phyloP scores from a whole-genome alignment of 2,113 vertebrate genomes.

The Bagarius yarrelli region DNA sequence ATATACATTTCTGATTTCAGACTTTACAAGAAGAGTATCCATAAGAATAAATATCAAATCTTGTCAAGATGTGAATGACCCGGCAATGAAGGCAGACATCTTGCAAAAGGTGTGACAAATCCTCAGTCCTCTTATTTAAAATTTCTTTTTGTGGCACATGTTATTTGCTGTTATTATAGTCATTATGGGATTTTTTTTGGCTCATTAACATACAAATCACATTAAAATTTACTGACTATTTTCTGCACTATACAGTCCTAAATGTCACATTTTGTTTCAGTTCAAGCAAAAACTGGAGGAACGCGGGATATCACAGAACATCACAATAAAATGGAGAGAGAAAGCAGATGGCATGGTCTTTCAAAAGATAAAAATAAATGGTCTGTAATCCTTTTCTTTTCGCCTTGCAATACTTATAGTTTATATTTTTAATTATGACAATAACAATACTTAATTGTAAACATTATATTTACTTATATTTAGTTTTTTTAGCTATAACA shows the following conservation, averaged over 20 bases:
- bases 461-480: too few relatives aligned
- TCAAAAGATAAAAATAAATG: neutral
- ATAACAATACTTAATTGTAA: too few relatives aligned
- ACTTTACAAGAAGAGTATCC: neutral
- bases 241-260: neutral
- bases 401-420: too few relatives aligned
- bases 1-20: neutral
- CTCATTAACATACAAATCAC: neutral
- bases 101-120: neutral
- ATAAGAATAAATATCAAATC: conserved; percentile 16
- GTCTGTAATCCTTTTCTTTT: too few relatives aligned
- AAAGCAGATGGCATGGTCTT: neutral
- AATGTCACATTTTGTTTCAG: neutral
- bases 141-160: neutral
- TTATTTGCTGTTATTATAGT: neutral
- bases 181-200: neutral
- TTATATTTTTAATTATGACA: too few relatives aligned
- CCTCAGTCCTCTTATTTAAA: neutral
- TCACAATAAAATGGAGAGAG: neutral
- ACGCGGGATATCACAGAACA: neutral
- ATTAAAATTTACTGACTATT: neutral
- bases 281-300: neutral
- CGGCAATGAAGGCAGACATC: neutral
- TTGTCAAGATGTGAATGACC: neutral
- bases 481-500: too few relatives aligned